These are phyloP conservation scores for Eucidaris tribuloides DNA, from an alignment of 35 echinoderm and acorn worm genomes.

Conservation along the genomic window DNA sequence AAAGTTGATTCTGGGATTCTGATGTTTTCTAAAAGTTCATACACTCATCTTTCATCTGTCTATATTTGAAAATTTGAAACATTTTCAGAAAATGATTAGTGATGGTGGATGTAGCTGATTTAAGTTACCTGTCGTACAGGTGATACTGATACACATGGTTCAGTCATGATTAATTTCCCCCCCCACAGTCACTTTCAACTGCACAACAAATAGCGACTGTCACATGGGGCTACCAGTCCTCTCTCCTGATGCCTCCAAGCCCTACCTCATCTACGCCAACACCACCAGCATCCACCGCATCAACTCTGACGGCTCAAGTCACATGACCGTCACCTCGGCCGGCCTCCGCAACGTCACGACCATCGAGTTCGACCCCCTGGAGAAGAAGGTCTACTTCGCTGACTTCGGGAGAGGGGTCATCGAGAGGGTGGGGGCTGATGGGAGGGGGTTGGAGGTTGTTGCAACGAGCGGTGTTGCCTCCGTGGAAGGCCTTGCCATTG, in stretches of 20 bases:
- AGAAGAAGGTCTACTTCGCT: slow-evolving; percentile 73
- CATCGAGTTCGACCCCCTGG: slow-evolving; percentile 64
- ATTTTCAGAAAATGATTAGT: no score
- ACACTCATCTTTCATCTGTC: no score
- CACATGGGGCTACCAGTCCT: slow-evolving; percentile 12
- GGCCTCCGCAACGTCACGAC: slow-evolving; percentile 50
- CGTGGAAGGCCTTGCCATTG: slow-evolving; percentile 76
- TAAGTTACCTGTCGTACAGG: no score
- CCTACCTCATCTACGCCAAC: slow-evolving; percentile 79
- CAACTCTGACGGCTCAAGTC: slow-evolving; percentile 77
- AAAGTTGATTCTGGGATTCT: no score
- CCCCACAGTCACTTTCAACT: slow-evolving; percentile 23
- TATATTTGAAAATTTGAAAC: no score
- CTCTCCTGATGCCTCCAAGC: slow-evolving; percentile 5
- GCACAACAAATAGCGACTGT: slow-evolving; percentile 50
- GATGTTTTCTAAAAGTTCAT: no score
- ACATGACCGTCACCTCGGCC: slow-evolving; percentile 38
- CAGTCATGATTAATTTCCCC: no score
- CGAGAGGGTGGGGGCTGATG: slow-evolving; percentile 65
- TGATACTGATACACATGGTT: no score
- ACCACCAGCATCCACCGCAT: slow-evolving; percentile 73
- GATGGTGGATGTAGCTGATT: no score
- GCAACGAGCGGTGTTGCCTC: slow-evolving; percentile 24
- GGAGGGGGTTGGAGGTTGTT: slow-evolving; percentile 39
- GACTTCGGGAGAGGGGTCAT: slow-evolving; percentile 73